Base-by-base conservation (phyloP, 2,113 vertebrate genomes). In the Indicator indicator region DNA sequence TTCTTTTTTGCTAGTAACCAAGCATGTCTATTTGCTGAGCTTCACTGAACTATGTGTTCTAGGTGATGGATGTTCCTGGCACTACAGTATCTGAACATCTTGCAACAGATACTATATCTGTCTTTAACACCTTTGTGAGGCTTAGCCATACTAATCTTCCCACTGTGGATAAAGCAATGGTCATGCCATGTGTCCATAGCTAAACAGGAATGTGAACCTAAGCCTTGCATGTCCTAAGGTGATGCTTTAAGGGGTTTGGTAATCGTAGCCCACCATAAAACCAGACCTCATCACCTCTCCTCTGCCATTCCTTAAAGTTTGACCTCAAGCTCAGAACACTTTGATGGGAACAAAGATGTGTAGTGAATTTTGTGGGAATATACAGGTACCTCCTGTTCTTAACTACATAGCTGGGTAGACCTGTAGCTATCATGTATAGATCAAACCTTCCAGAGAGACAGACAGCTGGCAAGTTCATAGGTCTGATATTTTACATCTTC, bases 131-230 rank as follows among this genome's bases (percentile, higher is more conserved):
- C 46, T 79, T 33, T 30, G 30, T 65, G 58, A 84, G 83, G 69
- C 73, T 68, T n/a, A 58, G 32, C 68, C 30, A 5, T 52, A 1
- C 74, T 73, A 3, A 88, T 84, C 55, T 58, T 32, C 73, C n/a
- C 38, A 0, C 63, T 75, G 55, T n/a, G 72, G 67, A 9, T 64
- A 50, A 27, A 69, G 73, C 62, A 84, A 32, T 63, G 63, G 18
- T 59, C 9, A 0, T 44, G 3, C n/a, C 30, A 0, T 9, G 56
- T 73, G 54, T 68, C 96, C 44, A 0, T 89, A 40, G 55, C 89
- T 73, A 95, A 96, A 82, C 50, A 79, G 94, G 86, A 96, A 92
- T 91, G 93, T 60, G 64, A 73, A 68, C n/a, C 52, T 30, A 36
- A 71, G 83, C 30, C 77, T 70, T 17, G 30, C 46, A 11, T 55